Evolutionary conservation across 2,888 invertebrate genomes (phyloP), one percentile per base, ranked within the genome.

Genomic region (Tricholauxania praeusta): DNA sequence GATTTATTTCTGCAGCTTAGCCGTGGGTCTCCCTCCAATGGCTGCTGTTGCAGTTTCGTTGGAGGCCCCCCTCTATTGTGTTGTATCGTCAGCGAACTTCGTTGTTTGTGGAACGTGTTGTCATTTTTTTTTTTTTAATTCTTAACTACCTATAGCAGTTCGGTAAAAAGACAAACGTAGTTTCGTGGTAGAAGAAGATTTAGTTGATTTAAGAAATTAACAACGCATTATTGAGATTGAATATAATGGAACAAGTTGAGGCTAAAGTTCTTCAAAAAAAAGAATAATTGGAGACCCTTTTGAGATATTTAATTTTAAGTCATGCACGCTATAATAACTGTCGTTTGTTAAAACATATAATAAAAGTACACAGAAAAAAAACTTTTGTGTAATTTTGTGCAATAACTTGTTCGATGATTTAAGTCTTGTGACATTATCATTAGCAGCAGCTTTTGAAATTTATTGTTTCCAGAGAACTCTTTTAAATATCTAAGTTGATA

Each of bases 41-140:
- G 39, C 39, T 39, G 15, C 28, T 64, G 39, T 39, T 39, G 51
- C 48, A 51, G 14, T 62, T 39, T 10, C 39, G 39, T 39, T 39
- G 39, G 10, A 39, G 39, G 10, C 39, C 39, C 39, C 39, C 39
- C 39, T 0, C n/a, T 51, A 22, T 47, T 47, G 7, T 52, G 67
- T 47, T 57, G 57, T 14, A 28, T 22, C 57, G 57, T 57, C 57
- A 57, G 19, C 39, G 67, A 67, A 48, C 55, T 67, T 67, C 19
- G 57, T 67, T 55, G 67, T 67, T 57, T 55, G 55, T 53, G 57
- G 67, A 67, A 67, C 67, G 67, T 67, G 67, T 57, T 47, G 55
- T 57, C 47, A 48, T 67, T 67, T 57, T 57, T 57, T 57, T 67
- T 47, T 47, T 57, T 6, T 57, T 47, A 22, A 14, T n/a, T 52